These are phyloP conservation scores for Diplogasteroides magnus DNA, from an alignment of 1,140 invertebrate species.

Conservation along the genomic window DNA sequence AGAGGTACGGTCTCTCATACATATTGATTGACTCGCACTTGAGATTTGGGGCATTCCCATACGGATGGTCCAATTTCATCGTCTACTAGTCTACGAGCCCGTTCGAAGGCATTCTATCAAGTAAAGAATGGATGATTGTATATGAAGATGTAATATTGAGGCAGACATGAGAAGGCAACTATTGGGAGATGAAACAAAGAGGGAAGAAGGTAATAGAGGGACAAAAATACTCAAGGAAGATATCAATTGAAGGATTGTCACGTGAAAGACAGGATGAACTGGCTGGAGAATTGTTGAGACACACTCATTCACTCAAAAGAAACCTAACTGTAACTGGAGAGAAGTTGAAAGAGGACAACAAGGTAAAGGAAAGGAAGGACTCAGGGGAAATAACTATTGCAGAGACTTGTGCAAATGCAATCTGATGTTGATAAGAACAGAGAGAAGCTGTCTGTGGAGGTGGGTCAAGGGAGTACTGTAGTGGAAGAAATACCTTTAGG, in stretches of 20 bases:
- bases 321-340: constrained; percentile 46
- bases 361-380: constrained; percentile 7
- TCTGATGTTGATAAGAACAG: constrained; percentile 19
- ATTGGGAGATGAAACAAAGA: constrained; percentile 28
- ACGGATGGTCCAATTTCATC: constrained; percentile 15
- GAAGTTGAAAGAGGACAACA: constrained; percentile 50
- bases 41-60: constrained; percentile 1
- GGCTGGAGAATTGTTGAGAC: constrained; percentile 39
- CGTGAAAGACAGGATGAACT: constrained; percentile 29
- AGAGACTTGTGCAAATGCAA: constrained; percentile 13
- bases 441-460: constrained; percentile 4
- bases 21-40: too few species aligned
- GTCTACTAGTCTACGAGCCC: constrained; percentile 9
- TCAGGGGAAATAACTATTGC: neutral
- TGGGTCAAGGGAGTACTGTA: too few species aligned
- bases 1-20: too few species aligned
- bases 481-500: too few species aligned
- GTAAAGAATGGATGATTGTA: constrained; percentile 7
- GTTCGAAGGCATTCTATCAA: constrained; percentile 16
- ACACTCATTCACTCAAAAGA: constrained; percentile 44
- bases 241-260: constrained; percentile 2
- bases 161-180: constrained; percentile 39
- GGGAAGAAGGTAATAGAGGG: constrained; percentile 6
- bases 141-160: constrained; percentile 9
- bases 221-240: constrained; percentile 1